Conservation (phyloP, 2,797 vertebrate species). For the Sebastes iracundus region DNA sequence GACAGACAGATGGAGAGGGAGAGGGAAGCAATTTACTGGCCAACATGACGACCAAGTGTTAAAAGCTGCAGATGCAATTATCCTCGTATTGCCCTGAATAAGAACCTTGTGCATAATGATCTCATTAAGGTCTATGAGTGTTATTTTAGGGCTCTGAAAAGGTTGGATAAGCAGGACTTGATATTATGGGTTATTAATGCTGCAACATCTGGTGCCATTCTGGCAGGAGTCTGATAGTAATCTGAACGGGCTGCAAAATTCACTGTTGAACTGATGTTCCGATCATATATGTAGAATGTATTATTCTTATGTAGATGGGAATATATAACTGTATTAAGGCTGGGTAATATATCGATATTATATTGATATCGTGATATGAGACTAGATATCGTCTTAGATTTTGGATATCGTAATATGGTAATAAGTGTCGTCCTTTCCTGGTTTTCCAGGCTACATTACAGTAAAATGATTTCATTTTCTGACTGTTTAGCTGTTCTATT, state of each 20-base stretch:
- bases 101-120: conserved; percentile 79
- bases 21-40: conserved; percentile 68
- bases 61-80: conserved; percentile 83
- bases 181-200: conserved; percentile 83
- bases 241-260: conserved; percentile 30
- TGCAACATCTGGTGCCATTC: conserved; percentile 78
- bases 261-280: conserved; percentile 24
- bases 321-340: not conserved
- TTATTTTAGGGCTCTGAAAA: conserved; percentile 79
- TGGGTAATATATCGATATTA: no score
- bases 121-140: conserved; percentile 81
- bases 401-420: no score
- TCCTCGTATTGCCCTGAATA: conserved; percentile 77
- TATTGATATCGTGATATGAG: no score
- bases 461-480: no score
- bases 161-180: conserved; percentile 79
- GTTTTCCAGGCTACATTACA: no score
- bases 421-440: no score
- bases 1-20: conserved; percentile 27
- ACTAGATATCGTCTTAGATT: no score
- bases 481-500: no score
- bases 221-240: conserved; percentile 49
- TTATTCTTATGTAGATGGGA: conserved; percentile 9
- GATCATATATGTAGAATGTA: not conserved
- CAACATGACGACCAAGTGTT: conserved; percentile 77